A percentile compares a stretch with the other conserved stretches of the same genome.
Evolutionary conservation across 2,113 vertebrate species (phyloP).

Genomic region (Nycticebus coucang): DNA sequence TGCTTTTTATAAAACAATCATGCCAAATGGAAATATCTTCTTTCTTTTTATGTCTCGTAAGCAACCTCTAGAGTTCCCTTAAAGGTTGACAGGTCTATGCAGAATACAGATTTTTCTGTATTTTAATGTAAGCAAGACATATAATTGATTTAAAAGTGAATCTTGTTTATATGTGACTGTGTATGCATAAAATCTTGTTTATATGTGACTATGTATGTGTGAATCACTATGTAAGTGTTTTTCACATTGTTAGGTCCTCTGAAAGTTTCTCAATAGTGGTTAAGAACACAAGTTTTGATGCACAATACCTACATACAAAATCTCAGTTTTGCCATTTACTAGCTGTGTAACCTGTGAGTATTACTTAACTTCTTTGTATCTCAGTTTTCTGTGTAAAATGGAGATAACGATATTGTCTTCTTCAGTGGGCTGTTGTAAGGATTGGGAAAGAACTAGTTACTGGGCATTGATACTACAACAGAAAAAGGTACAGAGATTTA

Average conservation of each 20-base stretch:
- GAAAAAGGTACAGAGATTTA: background rate
- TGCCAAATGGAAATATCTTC: background rate
- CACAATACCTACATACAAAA: background rate
- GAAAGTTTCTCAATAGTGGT: conserved; percentile 6
- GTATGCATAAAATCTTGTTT: background rate
- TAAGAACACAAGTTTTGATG: background rate
- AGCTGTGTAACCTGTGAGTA: background rate
- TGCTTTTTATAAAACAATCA: background rate
- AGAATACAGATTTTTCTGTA: background rate
- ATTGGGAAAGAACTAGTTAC: background rate
- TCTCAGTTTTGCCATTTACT: background rate
- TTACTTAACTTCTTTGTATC: background rate
- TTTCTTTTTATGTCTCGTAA: background rate
- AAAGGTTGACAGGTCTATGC: background rate
- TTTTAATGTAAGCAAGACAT: background rate
- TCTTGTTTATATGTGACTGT: background rate
- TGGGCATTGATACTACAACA: background rate
- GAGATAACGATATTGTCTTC: background rate
- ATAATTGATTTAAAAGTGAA: background rate
- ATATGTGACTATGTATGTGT: background rate
- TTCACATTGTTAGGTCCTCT: background rate
- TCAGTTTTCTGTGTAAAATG: background rate
- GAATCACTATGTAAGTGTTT: too few species aligned
- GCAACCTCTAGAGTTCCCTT: background rate
- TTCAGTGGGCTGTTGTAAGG: background rate